Conservation (phyloP, 2,888 invertebrate genomes). For the Saturnia pavonia region DNA sequence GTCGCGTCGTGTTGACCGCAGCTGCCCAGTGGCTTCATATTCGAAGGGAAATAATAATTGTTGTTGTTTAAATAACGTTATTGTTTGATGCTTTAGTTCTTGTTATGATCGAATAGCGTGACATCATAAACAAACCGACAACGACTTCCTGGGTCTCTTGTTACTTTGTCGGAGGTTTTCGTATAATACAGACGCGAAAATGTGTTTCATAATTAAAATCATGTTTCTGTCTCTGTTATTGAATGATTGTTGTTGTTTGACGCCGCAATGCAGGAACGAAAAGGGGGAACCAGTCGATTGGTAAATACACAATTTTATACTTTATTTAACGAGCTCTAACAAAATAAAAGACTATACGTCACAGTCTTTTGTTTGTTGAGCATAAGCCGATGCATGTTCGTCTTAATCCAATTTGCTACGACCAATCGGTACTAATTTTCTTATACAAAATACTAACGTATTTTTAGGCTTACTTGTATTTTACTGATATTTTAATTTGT, state of each 20-base stretch:
- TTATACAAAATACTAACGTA: neutral
- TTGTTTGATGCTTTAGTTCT: constrained; percentile 57
- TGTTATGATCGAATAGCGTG: constrained; percentile 49
- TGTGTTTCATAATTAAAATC: constrained; percentile 45
- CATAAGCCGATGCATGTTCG: neutral
- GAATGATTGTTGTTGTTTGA: constrained; percentile 46
- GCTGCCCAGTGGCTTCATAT: constrained; percentile 20
- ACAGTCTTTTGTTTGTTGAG: neutral
- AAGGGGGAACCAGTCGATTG: constrained; percentile 86
- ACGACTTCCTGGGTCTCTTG: constrained; percentile 58
- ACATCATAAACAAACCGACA: constrained; percentile 55
- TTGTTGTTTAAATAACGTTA: constrained; percentile 59
- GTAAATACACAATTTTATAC: constrained; percentile 64
- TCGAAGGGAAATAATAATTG: constrained; percentile 45
- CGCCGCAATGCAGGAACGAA: constrained; percentile 82
- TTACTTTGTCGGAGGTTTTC: constrained; percentile 49
- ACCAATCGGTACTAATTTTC: neutral
- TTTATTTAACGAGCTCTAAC: neutral
- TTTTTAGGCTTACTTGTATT: neutral
- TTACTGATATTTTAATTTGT: neutral
- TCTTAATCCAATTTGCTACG: neutral
- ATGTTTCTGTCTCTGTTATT: constrained; percentile 47
- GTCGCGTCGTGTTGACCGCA: neutral
- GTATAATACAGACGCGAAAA: constrained; percentile 49
- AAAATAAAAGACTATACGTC: neutral